Percentiles rank a stretch among this genome's conserved stretches.
phyloP scores from a whole-genome alignment of 2,113 vertebrate genomes.

The Sinocyclocheilus anophthalmus region DNA sequence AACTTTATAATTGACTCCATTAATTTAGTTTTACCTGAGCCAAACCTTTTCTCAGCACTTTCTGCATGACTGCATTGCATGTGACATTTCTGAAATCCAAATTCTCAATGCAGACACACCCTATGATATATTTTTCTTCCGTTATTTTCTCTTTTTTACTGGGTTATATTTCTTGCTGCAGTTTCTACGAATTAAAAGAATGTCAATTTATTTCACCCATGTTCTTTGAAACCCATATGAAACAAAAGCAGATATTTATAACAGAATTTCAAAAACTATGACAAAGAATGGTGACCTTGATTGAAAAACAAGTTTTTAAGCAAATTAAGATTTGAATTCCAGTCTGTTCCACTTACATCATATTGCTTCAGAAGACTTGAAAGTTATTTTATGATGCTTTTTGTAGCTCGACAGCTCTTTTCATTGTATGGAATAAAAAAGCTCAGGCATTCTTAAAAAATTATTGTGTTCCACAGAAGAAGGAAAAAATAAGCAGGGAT shows the following conservation, averaged over 20 bases:
- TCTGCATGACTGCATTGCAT: not conserved
- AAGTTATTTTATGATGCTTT: not conserved
- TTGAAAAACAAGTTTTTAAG: not conserved
- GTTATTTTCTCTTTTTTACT: not conserved
- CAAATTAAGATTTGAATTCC: too few species aligned
- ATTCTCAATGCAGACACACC: not conserved
- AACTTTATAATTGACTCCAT: slow-evolving; percentile 21
- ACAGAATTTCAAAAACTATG: not conserved
- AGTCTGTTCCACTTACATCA: not conserved
- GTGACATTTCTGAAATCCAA: not conserved
- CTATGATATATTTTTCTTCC: too few species aligned
- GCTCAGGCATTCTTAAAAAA: not conserved
- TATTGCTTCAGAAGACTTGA: not conserved
- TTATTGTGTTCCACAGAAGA: too few species aligned
- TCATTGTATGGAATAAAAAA: not conserved
- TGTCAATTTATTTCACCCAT: too few species aligned
- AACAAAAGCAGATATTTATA: too few species aligned
- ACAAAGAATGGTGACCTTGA: not conserved
- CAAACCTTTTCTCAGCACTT: not conserved
- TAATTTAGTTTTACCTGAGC: slow-evolving; percentile 24
- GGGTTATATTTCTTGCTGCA: not conserved
- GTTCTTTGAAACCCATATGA: not conserved
- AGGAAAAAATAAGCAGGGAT: too few species aligned
- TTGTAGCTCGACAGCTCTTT: not conserved
- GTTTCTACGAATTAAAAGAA: too few species aligned